Conservation (phyloP, 2,113 vertebrate genomes). For the Buteo buteo region DNA sequence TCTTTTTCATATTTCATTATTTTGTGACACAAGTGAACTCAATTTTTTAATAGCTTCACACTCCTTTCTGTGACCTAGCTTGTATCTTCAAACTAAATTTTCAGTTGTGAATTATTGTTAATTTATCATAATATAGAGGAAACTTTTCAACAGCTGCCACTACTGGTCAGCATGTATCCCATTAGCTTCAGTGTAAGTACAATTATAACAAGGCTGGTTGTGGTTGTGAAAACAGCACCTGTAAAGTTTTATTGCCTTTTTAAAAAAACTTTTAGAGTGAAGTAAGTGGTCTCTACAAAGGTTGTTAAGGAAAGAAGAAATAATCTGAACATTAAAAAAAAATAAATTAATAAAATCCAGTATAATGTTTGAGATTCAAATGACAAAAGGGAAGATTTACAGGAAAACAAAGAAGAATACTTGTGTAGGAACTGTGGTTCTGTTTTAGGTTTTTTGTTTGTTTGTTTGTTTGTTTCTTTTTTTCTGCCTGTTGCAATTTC, state of each 20-base stretch:
- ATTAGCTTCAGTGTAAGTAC: neutral
- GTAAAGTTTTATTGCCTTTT: neutral
- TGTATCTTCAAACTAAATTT: neutral
- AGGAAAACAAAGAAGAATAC: neutral
- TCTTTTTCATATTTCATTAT: neutral
- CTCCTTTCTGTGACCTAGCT: neutral
- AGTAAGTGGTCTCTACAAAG: neutral
- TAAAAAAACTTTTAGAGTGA: neutral
- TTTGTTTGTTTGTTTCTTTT: neutral
- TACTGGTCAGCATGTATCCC: neutral
- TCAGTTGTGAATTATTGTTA: neutral
- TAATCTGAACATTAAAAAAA: neutral
- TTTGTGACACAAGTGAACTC: neutral
- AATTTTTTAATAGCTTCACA: neutral
- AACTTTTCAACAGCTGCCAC: neutral
- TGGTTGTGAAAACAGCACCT: neutral
- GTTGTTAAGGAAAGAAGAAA: neutral
- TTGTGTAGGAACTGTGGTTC: neutral
- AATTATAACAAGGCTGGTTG: neutral
- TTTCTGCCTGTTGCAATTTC: neutral
- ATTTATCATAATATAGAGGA: neutral
- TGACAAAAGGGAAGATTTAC: neutral
- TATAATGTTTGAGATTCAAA: neutral
- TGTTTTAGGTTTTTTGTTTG: neutral
- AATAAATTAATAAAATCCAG: neutral